Base-by-base conservation (phyloP, 2,888 invertebrate genomes). In the Drosophila kuntzei region DNA sequence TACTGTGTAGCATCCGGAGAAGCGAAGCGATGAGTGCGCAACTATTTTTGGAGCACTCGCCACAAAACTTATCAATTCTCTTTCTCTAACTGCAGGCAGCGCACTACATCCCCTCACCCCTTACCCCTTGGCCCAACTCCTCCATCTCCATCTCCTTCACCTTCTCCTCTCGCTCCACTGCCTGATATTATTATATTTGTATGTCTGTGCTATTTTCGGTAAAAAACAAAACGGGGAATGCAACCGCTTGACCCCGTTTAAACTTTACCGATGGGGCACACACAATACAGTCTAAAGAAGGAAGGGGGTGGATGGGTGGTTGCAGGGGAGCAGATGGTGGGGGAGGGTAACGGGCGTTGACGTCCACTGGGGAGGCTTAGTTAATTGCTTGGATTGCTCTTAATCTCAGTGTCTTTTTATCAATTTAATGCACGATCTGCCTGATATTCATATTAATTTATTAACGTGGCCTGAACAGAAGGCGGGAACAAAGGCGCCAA, bases 191-290 rank as follows among this genome's bases (percentile, higher is more conserved):
- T 76, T 80, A 72, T 79, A 79, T 82, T 79, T 79, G 50, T 78
- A 54, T 64, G 82, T 81, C 80, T 85, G 88, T 53, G 78, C 82
- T 83, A 83, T 87, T 89, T 83, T 84, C 27, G 87, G 80, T 70
- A 44, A 79, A 71, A 62, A 76, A 44, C 7, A 55, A 62, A 80
- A 69, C 57, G 58, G 66, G 54, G 68, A 82, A 84, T 81, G 87
- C 82, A 89, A 87, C 72, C 83, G 83, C 82, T 87, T 89, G 83
- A 89, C 83, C 83, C 88, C 89, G 85, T 87, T 84, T 84, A 84
- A 85, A 87, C 87, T 71, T 69, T 54, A 49, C 62, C 69, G 61
- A 69, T 63, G 61, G 29, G 44, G 60, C 61, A 49, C 25, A 55
- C 55, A 55, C 22, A 34, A 20, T 9, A 46, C 25, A 29, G 34